These are phyloP conservation scores for Drosophila prolongata DNA, from an alignment of 2,888 invertebrate genomes.

Conservation along the genomic window DNA sequence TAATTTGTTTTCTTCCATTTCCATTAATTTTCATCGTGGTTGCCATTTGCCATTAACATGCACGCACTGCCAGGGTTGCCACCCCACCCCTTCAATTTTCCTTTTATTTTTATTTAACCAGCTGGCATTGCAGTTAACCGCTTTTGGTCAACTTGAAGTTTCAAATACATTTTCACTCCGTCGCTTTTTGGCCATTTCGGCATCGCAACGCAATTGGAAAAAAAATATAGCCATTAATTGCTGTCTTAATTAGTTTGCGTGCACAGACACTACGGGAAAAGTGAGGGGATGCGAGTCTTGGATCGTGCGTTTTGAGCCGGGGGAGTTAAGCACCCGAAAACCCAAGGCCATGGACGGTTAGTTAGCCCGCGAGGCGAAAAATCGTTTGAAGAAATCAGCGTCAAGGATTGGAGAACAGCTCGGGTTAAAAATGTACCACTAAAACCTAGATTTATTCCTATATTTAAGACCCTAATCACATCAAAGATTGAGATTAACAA, in stretches of 20 bases:
- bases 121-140: conserved; percentile 29
- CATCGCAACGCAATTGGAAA: conserved; percentile 43
- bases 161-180: conserved; percentile 63
- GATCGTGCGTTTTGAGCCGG: conserved; percentile 31
- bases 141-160: conserved; percentile 33
- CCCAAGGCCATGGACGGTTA: conserved; percentile 23
- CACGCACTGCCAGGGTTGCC: conserved; percentile 39
- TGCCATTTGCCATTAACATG: conserved; percentile 59
- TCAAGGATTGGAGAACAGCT: neutral
- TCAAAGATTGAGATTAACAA: too few species aligned
- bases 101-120: conserved; percentile 1
- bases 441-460: too few species aligned
- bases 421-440: neutral
- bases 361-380: conserved; percentile 7
- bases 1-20: conserved; percentile 59
- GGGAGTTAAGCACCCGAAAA: conserved; percentile 17
- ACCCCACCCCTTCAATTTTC: neutral
- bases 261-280: conserved; percentile 20
- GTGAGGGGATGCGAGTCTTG: conserved; percentile 3
- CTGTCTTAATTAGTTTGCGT: conserved; percentile 61
- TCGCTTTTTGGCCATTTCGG: conserved; percentile 49
- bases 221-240: conserved; percentile 46
- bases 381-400: conserved; percentile 7
- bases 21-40: conserved; percentile 47
- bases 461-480: too few species aligned